Evolutionary conservation across 1,140 invertebrate species (phyloP).

Genomic region (Lucilia cuprina): DNA sequence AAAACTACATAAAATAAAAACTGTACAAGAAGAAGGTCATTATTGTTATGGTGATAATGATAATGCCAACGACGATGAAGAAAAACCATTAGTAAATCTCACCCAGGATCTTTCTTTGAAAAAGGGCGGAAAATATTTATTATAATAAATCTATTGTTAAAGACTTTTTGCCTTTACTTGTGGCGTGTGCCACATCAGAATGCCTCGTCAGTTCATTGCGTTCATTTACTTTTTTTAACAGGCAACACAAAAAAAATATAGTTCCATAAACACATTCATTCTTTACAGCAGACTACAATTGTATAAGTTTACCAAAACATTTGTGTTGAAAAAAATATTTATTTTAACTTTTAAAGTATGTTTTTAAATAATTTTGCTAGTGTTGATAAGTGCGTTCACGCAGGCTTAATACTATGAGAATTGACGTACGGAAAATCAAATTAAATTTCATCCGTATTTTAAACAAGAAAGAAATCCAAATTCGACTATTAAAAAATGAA

Average conservation of each 20-base stretch:
- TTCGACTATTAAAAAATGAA: too few relatives aligned
- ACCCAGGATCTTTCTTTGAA: background rate
- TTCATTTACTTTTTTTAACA: background rate
- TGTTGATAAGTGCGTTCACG: too few relatives aligned
- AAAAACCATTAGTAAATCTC: background rate
- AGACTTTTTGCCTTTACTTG: constrained; percentile 1
- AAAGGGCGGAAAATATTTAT: constrained; percentile 2
- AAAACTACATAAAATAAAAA: background rate
- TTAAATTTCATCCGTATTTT: too few relatives aligned
- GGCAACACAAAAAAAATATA: background rate
- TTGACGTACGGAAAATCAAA: too few relatives aligned
- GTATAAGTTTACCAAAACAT: background rate
- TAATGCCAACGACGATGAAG: background rate
- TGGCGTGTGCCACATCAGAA: background rate
- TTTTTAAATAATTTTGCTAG: too few relatives aligned
- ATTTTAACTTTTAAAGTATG: too few relatives aligned
- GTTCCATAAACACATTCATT: background rate
- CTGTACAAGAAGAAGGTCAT: background rate
- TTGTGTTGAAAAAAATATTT: background rate
- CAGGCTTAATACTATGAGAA: too few relatives aligned
- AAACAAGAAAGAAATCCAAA: too few relatives aligned
- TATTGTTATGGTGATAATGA: background rate
- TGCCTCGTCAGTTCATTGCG: background rate
- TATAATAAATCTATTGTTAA: constrained; percentile 8
- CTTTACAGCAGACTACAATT: background rate